Base-by-base conservation (phyloP, 2,888 invertebrate species). In the Pilophorus perplexus region DNA sequence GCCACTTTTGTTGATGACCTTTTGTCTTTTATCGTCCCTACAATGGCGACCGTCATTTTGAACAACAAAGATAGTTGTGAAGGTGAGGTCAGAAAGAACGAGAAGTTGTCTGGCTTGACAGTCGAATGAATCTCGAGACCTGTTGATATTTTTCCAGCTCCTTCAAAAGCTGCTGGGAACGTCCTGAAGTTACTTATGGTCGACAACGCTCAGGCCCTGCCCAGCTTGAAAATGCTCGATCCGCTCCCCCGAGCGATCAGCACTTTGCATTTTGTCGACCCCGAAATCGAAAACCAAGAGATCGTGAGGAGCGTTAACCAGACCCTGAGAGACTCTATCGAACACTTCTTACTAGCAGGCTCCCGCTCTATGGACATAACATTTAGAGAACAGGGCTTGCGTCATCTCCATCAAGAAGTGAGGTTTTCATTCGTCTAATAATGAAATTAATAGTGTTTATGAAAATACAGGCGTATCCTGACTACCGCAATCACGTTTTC, bases 131-230 rank as follows among this genome's bases (percentile, higher is more conserved):
- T n/a, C n/a, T n/a, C n/a, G n/a, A n/a, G n/a, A n/a, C n/a, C n/a
- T n/a, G n/a, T n/a, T n/a, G n/a, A n/a, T 33, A 18, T 37, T 38
- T 38, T 12, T 2, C 20, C 55, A 8, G 20, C 16, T 55, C 38
- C 18, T 42, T 20, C 59, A 20, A 42, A 20, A 55, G 12, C 76
- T 78, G 72, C 78, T 81, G 67, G 71, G 77, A 3, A 71, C 75
- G 14, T 74, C 84, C 18, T 73, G 86, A 0, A 74, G 78, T 28
- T 68, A n/a, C 81, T 80, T 72, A 74, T 88, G 14, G 75, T 84
- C 12, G 75, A 80, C 0, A 79, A 84, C 46, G 78, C 83, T 72
- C 79, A 77, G 14, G 73, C 76, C 10, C 73, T 76, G 6, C 77
- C 78, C 10, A 79, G 79, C 6, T 81, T 84, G 46, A 74, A 75